Evolutionary conservation across 2,888 invertebrate genomes (phyloP).

Genomic region (Sarcophaga subvicina): DNA sequence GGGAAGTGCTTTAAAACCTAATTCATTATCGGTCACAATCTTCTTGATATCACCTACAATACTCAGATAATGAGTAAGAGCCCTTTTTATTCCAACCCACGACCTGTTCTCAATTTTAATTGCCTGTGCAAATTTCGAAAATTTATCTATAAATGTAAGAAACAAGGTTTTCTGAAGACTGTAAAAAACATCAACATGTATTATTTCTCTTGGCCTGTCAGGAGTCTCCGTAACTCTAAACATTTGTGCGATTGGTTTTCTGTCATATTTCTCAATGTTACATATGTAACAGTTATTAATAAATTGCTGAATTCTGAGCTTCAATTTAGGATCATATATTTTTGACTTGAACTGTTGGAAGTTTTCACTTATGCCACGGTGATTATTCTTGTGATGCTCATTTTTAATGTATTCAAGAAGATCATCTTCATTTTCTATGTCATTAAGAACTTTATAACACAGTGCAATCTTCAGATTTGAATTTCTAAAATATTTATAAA

Average conservation of each 20-base stretch:
- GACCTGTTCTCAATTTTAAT: slow-evolving; percentile 61
- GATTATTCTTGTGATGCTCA: slow-evolving; percentile 24
- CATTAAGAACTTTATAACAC: not conserved
- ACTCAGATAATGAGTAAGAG: slow-evolving; percentile 57
- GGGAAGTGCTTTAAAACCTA: slow-evolving; percentile 67
- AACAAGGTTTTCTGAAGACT: slow-evolving; percentile 6
- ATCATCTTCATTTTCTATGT: slow-evolving; percentile 11
- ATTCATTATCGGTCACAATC: slow-evolving; percentile 66
- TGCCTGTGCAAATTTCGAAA: slow-evolving; percentile 23
- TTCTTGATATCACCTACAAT: slow-evolving; percentile 60
- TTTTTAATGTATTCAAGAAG: slow-evolving; percentile 11
- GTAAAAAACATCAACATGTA: slow-evolving; percentile 71
- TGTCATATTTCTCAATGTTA: slow-evolving; percentile 45
- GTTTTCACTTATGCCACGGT: slow-evolving; percentile 40
- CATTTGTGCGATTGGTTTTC: slow-evolving; percentile 53
- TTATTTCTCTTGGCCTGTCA: slow-evolving; percentile 68
- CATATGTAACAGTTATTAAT: slow-evolving; percentile 42
- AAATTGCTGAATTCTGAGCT: slow-evolving; percentile 26
- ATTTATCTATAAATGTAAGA: slow-evolving; percentile 20
- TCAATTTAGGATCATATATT: slow-evolving; percentile 38
- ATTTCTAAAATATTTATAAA: slow-evolving; percentile 13
- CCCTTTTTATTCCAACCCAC: slow-evolving; percentile 66
- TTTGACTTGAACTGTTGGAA: slow-evolving; percentile 1
- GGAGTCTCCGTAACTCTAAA: slow-evolving; percentile 71
- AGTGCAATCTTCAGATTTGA: not conserved